Conservation (phyloP, 2,888 invertebrate species). For the Drosophila kokeensis region DNA sequence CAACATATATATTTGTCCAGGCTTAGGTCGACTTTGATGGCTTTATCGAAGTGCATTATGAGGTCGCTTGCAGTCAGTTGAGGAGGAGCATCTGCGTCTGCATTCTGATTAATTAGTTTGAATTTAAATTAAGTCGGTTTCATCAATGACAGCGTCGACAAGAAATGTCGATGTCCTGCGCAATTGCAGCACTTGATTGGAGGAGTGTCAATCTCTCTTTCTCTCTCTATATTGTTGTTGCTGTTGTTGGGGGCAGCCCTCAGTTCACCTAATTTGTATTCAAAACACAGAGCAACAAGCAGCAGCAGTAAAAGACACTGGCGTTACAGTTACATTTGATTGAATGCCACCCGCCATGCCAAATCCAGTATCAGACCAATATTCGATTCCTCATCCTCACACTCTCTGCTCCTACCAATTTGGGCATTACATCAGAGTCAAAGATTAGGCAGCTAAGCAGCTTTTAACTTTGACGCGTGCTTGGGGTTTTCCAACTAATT, state of each 20-base stretch:
- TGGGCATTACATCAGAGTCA: constrained; percentile 17
- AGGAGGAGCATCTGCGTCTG: not conserved
- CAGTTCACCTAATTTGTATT: constrained; percentile 77
- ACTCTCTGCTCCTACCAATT: not conserved
- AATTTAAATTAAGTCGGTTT: constrained; percentile 77
- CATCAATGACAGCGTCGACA: constrained; percentile 62
- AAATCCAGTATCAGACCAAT: not conserved
- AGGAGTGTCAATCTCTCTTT: constrained; percentile 59
- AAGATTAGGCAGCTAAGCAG: constrained; percentile 48
- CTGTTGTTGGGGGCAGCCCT: constrained; percentile 48
- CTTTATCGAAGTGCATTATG: constrained; percentile 40
- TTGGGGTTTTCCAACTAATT: constrained; percentile 54
- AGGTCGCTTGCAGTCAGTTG: constrained; percentile 1
- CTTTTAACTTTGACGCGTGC: constrained; percentile 50
- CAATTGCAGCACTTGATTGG: constrained; percentile 54
- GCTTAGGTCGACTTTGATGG: constrained; percentile 25
- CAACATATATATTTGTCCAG: constrained; percentile 27
- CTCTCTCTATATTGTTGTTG: constrained; percentile 26
- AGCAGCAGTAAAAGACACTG: constrained; percentile 44
- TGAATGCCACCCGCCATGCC: constrained; percentile 61
- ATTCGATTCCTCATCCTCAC: not conserved
- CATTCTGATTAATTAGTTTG: constrained; percentile 81
- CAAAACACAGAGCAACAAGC: constrained; percentile 57
- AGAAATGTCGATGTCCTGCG: constrained; percentile 38
- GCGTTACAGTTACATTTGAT: constrained; percentile 70